phyloP scores from a whole-genome alignment of 1,140 invertebrate genomes.

The Leptinotarsa texana region DNA sequence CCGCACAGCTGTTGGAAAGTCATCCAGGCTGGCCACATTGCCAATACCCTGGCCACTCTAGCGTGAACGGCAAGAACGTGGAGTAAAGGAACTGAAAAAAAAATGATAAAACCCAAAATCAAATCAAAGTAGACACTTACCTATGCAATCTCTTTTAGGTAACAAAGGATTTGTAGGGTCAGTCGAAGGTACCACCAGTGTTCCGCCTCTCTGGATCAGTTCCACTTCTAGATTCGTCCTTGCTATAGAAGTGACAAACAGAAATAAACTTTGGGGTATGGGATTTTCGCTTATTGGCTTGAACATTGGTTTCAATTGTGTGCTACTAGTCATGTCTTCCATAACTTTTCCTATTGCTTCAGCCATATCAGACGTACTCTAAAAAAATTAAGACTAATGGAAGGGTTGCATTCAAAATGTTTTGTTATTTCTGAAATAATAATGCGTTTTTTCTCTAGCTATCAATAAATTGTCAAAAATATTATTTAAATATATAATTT shows the following conservation, averaged over 20 bases:
- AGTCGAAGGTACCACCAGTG: slow-evolving; percentile 63
- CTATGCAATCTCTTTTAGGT: slow-evolving; percentile 85
- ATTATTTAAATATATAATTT: too few relatives aligned
- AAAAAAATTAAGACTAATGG: slow-evolving; percentile 27
- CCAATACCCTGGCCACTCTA: slow-evolving; percentile 63
- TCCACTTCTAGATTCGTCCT: slow-evolving; percentile 93
- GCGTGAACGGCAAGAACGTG: slow-evolving; percentile 87
- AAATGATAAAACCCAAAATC: not conserved
- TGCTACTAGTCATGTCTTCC: slow-evolving; percentile 88
- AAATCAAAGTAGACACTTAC: slow-evolving; percentile 55
- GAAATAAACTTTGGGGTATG: slow-evolving; percentile 76
- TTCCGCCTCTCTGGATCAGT: slow-evolving; percentile 83
- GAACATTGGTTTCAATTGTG: slow-evolving; percentile 67
- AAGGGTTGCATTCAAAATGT: not conserved
- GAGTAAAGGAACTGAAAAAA: slow-evolving; percentile 75
- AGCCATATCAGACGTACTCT: slow-evolving; percentile 69
- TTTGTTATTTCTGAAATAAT: too few relatives aligned
- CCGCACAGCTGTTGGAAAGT: slow-evolving; percentile 69
- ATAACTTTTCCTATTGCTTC: slow-evolving; percentile 86
- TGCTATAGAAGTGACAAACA: slow-evolving; percentile 89
- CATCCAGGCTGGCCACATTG: slow-evolving; percentile 67
- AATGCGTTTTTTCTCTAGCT: too few relatives aligned
- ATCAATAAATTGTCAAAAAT: too few relatives aligned
- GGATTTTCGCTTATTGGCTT: slow-evolving; percentile 61
- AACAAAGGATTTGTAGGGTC: slow-evolving; percentile 65